These are phyloP conservation scores for Horisme vitalbata DNA, from an alignment of 2,888 invertebrate genomes.

Conservation along the genomic window DNA sequence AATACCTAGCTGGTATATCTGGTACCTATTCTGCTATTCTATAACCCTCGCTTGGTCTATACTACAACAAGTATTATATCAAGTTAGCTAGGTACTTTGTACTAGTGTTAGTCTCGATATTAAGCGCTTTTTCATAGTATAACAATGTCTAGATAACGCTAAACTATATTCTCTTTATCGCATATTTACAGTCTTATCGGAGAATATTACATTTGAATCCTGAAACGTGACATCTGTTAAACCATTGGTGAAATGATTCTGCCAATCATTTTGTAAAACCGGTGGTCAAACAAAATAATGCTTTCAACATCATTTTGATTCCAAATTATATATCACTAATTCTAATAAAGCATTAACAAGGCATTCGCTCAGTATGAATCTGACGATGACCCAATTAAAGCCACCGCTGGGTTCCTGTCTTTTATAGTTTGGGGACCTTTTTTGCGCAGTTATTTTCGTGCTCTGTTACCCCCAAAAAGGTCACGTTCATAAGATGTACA, in stretches of 20 bases:
- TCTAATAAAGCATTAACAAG: slow-evolving; percentile 2
- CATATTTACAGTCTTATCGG: slow-evolving; percentile 2
- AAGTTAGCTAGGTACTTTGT: too few relatives aligned
- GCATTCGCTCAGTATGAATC: neutral
- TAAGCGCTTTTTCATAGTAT: slow-evolving; percentile 3
- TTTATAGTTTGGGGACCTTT: slow-evolving; percentile 36
- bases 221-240: slow-evolving; percentile 1
- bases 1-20: too few relatives aligned
- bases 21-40: too few relatives aligned
- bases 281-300: too few relatives aligned
- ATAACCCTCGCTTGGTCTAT: too few relatives aligned
- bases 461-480: slow-evolving; percentile 47
- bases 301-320: too few relatives aligned
- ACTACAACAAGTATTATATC: too few relatives aligned
- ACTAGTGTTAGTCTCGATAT: neutral
- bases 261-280: too few relatives aligned
- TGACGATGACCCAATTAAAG: slow-evolving; percentile 25
- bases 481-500: slow-evolving; percentile 26
- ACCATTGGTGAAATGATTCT: too few relatives aligned
- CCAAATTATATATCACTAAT: neutral
- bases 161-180: slow-evolving; percentile 7
- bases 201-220: neutral
- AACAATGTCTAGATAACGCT: slow-evolving; percentile 7
- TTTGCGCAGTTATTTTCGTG: slow-evolving; percentile 41
- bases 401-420: slow-evolving; percentile 14